Percentiles rank a stretch among this genome's conserved stretches.
These are phyloP conservation scores for Palaemon carinicauda DNA, from an alignment of 1,140 invertebrate species.

Conservation along the genomic window DNA sequence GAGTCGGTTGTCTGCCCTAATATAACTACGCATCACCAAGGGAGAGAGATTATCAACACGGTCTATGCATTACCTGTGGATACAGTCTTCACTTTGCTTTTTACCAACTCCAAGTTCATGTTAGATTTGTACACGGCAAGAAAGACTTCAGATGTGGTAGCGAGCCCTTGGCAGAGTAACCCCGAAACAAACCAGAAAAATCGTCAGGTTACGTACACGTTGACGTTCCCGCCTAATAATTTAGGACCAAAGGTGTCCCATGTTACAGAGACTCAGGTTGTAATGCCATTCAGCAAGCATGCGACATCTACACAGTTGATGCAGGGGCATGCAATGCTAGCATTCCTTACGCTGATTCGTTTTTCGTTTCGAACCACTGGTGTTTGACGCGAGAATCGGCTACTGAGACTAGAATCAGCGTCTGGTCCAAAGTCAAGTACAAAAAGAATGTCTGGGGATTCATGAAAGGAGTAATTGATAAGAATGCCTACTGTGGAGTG, in stretches of 20 bases:
- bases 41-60: constrained; percentile 76
- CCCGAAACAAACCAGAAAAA: constrained; percentile 69
- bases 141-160: constrained; percentile 72
- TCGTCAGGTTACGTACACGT: constrained; percentile 80
- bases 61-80: constrained; percentile 81
- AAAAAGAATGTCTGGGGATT: constrained; percentile 90
- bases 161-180: constrained; percentile 58
- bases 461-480: constrained; percentile 72
- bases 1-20: constrained; percentile 62
- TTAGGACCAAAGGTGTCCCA: constrained; percentile 88
- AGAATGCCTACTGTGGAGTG: constrained; percentile 55
- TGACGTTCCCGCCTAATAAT: constrained; percentile 77
- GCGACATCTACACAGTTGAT: constrained; percentile 86
- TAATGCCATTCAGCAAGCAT: constrained; percentile 84
- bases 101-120: constrained; percentile 90
- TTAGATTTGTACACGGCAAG: constrained; percentile 68
- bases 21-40: constrained; percentile 75
- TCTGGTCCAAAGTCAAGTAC: constrained; percentile 81
- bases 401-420: constrained; percentile 66
- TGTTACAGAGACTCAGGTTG: constrained; percentile 84
- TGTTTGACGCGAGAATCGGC: constrained; percentile 77
- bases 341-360: constrained; percentile 92
- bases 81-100: constrained; percentile 88
- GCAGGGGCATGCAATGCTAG: constrained; percentile 83
- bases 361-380: constrained; percentile 85